These are phyloP conservation scores for Aleiodes alternator DNA, from an alignment of 2,888 invertebrate genomes.

Conservation along the genomic window DNA sequence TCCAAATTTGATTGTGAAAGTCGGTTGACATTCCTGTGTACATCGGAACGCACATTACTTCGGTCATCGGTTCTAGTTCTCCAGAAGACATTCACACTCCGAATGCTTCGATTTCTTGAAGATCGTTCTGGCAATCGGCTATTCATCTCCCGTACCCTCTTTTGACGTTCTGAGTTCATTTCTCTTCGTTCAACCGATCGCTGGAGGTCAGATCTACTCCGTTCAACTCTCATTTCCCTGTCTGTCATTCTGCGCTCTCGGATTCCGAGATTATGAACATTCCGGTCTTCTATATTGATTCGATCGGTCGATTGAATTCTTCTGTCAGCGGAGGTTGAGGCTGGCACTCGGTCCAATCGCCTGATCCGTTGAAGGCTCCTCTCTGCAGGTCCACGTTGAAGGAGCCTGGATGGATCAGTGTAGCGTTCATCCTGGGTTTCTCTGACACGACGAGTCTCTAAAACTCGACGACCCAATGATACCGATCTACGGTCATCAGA, in stretches of 20 bases:
- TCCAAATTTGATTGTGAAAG: background rate
- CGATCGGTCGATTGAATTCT: background rate
- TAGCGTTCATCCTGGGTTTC: background rate
- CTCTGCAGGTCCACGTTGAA: constrained; percentile 9
- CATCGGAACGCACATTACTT: background rate
- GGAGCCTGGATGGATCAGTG: background rate
- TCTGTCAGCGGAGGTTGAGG: background rate
- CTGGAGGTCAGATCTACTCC: background rate
- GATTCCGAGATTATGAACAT: background rate
- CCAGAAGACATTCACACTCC: background rate
- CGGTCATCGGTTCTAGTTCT: background rate
- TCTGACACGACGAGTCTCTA: background rate
- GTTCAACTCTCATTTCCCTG: background rate
- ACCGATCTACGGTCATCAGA: constrained; percentile 32
- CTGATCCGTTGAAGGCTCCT: constrained; percentile 1
- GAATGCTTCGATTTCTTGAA: constrained; percentile 1
- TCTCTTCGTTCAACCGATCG: constrained; percentile 41
- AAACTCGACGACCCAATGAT: constrained; percentile 27
- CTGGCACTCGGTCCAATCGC: background rate
- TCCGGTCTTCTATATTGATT: background rate
- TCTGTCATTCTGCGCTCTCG: constrained; percentile 9
- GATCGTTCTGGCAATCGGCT: background rate
- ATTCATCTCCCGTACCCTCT: background rate
- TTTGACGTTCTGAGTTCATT: constrained; percentile 15
- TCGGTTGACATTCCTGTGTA: background rate